A percentile compares a stretch with the other conserved stretches of the same genome.
Evolutionary conservation across 2,888 invertebrate species (phyloP).

Genomic region (Apodemia zela): DNA sequence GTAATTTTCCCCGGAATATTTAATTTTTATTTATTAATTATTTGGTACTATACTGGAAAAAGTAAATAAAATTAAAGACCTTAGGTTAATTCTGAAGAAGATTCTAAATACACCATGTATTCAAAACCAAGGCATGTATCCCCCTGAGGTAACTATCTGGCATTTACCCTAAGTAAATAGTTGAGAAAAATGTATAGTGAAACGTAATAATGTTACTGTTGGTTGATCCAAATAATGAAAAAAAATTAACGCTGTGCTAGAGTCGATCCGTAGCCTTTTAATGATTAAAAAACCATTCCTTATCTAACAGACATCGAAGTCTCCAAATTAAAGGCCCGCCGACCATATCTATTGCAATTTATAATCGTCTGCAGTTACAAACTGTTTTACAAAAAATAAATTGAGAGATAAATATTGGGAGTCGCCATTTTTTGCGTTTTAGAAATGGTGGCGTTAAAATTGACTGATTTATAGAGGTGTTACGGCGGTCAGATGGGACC

Average conservation of each 20-base stretch:
- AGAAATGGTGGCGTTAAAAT: slow-evolving; percentile 4
- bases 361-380: slow-evolving; percentile 52
- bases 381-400: slow-evolving; percentile 45
- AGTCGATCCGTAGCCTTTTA: slow-evolving; percentile 31
- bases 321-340: slow-evolving; percentile 41
- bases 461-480: slow-evolving; percentile 15
- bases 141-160: no score
- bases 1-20: no score
- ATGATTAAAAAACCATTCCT: slow-evolving; percentile 34
- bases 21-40: no score
- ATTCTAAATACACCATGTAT: no score
- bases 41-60: no score
- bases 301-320: slow-evolving; percentile 49
- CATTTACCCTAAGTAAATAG: no score
- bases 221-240: no score
- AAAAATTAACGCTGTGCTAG: background rate
- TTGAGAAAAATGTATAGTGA: no score
- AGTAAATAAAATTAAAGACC: no score
- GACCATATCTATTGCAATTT: slow-evolving; percentile 37
- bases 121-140: no score
- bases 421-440: slow-evolving; percentile 4
- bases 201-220: no score
- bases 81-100: no score
- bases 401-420: slow-evolving; percentile 31
- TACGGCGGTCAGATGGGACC: background rate